phyloP scores from a whole-genome alignment of 1,140 invertebrate genomes.

The Amphibalanus amphitrite region DNA sequence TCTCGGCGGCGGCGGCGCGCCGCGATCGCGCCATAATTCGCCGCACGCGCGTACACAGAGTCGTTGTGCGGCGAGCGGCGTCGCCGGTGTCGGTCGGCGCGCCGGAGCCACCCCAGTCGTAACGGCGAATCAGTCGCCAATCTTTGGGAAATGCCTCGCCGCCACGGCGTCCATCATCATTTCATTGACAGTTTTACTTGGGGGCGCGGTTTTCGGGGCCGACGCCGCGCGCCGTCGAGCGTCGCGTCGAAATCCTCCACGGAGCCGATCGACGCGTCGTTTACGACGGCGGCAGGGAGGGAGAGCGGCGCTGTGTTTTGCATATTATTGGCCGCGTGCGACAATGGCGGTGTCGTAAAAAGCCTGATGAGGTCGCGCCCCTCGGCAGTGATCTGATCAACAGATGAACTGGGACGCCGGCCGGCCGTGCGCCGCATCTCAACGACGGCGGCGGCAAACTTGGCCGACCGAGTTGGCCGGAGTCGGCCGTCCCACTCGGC shows the following conservation, averaged over 20 bases:
- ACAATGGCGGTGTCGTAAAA: background rate
- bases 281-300: background rate
- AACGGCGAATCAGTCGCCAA: background rate
- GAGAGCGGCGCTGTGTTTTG: background rate
- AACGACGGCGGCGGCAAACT: background rate
- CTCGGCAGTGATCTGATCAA: background rate
- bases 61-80: background rate
- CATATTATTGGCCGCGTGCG: background rate
- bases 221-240: too few relatives aligned
- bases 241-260: background rate
- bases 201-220: background rate
- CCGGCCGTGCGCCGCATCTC: background rate
- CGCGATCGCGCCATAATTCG: background rate
- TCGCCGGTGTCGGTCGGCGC: too few relatives aligned
- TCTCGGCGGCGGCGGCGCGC: background rate
- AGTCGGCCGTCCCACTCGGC: background rate
- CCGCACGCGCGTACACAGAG: background rate
- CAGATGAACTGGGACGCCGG: background rate
- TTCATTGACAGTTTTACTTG: background rate
- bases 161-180: background rate
- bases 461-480: background rate
- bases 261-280: background rate
- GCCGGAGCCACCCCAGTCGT: background rate
- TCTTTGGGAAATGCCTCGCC: background rate
- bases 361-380: background rate